Conservation (phyloP, 1,140 invertebrate genomes). For the Zaprionus lachaisei region DNA sequence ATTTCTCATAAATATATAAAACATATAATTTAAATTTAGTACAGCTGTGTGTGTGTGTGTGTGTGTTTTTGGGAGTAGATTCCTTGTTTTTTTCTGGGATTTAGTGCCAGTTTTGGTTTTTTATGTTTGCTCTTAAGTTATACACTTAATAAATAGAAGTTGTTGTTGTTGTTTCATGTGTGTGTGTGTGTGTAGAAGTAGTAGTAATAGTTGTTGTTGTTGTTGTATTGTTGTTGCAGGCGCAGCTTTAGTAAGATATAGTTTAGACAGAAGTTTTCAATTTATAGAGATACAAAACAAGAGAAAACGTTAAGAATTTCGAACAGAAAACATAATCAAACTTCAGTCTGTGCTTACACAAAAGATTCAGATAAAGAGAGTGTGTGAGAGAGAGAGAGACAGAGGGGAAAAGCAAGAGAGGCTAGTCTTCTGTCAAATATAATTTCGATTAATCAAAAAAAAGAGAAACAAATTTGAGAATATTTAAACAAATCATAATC, state of each 20-base stretch:
- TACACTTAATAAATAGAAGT: slow-evolving; percentile 20
- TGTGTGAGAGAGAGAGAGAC: slow-evolving; percentile 5
- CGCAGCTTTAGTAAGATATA: slow-evolving; percentile 54
- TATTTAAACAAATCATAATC: slow-evolving; percentile 49
- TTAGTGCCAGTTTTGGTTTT: slow-evolving; percentile 36
- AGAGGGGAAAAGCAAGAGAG: slow-evolving; percentile 12
- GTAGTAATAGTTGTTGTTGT: slow-evolving; percentile 46
- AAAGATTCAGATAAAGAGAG: background rate
- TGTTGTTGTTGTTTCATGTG: slow-evolving; percentile 35
- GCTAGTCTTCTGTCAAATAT: slow-evolving; percentile 18
- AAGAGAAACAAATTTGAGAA: slow-evolving; percentile 23
- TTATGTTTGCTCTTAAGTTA: slow-evolving; percentile 18
- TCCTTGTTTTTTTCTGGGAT: slow-evolving; percentile 27
- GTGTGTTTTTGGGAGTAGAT: slow-evolving; percentile 6
- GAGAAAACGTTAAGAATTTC: slow-evolving; percentile 34
- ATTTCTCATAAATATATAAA: slow-evolving; percentile 18
- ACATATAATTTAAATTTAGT: slow-evolving; percentile 31
- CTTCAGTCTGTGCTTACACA: slow-evolving; percentile 14
- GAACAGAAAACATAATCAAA: slow-evolving; percentile 23
- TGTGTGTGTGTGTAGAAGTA: slow-evolving; percentile 38
- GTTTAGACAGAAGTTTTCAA: slow-evolving; percentile 23
- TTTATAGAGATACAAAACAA: slow-evolving; percentile 43
- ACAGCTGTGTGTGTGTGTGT: slow-evolving; percentile 22
- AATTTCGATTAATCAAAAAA: slow-evolving; percentile 17
- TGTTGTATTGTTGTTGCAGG: slow-evolving; percentile 61